Conservation (phyloP, 2,797 vertebrate species). For the Siniperca undulata region DNA sequence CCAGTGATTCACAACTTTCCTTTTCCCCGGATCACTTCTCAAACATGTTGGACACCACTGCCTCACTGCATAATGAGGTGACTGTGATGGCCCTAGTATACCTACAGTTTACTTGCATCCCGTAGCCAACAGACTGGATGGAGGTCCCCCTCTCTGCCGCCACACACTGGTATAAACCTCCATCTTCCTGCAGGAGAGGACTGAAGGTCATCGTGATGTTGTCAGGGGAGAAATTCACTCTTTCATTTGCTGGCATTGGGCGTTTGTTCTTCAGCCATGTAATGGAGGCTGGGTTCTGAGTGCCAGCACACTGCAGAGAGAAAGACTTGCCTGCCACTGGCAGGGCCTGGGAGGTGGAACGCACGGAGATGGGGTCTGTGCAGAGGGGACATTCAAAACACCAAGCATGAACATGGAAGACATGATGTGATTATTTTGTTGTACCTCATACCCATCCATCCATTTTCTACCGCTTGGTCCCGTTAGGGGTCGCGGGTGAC, state of each 20-base stretch:
- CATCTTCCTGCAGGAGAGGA: slow-evolving; percentile 36
- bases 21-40: no score
- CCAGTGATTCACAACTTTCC: no score
- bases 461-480: no score
- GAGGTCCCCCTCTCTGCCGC: background rate
- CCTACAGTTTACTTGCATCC: slow-evolving; percentile 58
- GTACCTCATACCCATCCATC: no score
- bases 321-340: slow-evolving; percentile 12
- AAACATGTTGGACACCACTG: no score
- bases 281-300: slow-evolving; percentile 38
- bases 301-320: slow-evolving; percentile 51
- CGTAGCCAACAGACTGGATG: slow-evolving; percentile 42
- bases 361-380: slow-evolving; percentile 52
- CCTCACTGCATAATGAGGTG: background rate
- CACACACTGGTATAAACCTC: slow-evolving; percentile 58
- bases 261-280: slow-evolving; percentile 43
- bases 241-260: background rate
- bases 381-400: background rate
- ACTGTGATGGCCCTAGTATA: background rate
- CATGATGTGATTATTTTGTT: background rate
- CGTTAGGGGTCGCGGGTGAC: no score
- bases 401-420: background rate
- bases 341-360: background rate
- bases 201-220: slow-evolving; percentile 47
- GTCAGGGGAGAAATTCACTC: slow-evolving; percentile 32